phyloP scores from a whole-genome alignment of 2,797 vertebrate genomes.

The Tolypeutes matacus region DNA sequence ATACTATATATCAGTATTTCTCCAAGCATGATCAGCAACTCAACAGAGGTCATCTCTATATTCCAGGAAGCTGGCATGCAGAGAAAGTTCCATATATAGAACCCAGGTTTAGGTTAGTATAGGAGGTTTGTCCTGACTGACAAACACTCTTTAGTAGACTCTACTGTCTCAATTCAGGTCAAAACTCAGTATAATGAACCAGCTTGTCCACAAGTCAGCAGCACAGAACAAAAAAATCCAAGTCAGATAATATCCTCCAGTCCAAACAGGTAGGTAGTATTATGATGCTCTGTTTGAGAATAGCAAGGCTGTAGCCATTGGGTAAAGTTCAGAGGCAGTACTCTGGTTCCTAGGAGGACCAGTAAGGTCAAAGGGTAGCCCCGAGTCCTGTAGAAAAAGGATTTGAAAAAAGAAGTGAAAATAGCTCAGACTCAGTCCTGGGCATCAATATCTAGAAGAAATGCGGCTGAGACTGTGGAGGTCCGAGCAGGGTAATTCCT shows the following conservation, averaged over 20 bases:
- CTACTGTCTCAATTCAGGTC: neutral
- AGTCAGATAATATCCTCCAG: neutral
- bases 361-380: neutral
- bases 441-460: neutral
- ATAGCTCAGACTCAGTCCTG: neutral
- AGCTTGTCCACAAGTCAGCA: neutral
- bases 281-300: neutral
- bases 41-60: neutral
- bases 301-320: accelerated
- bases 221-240: neutral
- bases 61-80: neutral
- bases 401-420: conserved; percentile 18
- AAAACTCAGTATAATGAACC: neutral
- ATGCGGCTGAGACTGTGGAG: neutral
- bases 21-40: neutral
- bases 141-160: neutral
- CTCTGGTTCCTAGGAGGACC: neutral
- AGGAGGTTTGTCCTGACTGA: neutral
- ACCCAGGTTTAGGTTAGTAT: neutral
- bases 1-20: neutral
- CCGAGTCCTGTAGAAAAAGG: neutral
- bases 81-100: neutral
- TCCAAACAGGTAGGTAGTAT: neutral
- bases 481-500: neutral
- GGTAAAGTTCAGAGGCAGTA: neutral